Evolutionary conservation across 1,140 invertebrate species (phyloP), one percentile per base, ranked within the genome.

Genomic region (Calycopis cecrops): DNA sequence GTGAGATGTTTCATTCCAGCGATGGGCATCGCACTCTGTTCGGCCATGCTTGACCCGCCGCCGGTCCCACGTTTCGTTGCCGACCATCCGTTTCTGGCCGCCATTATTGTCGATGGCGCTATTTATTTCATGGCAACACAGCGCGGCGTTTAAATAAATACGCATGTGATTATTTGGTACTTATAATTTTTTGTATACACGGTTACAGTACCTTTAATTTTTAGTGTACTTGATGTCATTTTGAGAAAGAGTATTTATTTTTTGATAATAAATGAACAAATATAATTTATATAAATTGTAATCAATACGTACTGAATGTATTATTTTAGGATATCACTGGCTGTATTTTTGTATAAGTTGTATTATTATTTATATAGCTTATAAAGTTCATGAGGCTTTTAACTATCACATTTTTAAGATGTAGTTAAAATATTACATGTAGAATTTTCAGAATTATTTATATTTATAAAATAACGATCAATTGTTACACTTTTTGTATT

Each of bases 51-150:
- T 34, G 62, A 57, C 34, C 53, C 58, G 42, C 48, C 54, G 0
- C 71, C 71, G n/a, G 63, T 65, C 47, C 67, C 60, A 4, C 34
- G 28, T 17, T 81, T 81, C 62, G 40, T 55, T 7, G 79, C 79
- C 7, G 71, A 82, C 40, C 71, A 66, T 10, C 79, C 79, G 6
- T 80, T 80, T 69, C 34, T 78, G 12, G 67, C 64, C 8, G 58
- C 63, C 7, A 68, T 80, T 38, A 48, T 78, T 14, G 56, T 68
- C 35, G 51, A 65, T 40, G 52, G 60, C 35, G 57, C 59, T 9
- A 61, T 67, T 0, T 63, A 67, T 51, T 79, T 79, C 54, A 59
- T 67, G 9, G 71, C 73, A 6, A 60, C 55, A 6, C 52, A 68
- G 35, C 57, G 60, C 6, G 71, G 67, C 51, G 53, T 55, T 9